Evolutionary conservation across 2,113 vertebrate species (phyloP), one percentile per base, ranked within the genome.

Genomic region (Casuarius casuarius): DNA sequence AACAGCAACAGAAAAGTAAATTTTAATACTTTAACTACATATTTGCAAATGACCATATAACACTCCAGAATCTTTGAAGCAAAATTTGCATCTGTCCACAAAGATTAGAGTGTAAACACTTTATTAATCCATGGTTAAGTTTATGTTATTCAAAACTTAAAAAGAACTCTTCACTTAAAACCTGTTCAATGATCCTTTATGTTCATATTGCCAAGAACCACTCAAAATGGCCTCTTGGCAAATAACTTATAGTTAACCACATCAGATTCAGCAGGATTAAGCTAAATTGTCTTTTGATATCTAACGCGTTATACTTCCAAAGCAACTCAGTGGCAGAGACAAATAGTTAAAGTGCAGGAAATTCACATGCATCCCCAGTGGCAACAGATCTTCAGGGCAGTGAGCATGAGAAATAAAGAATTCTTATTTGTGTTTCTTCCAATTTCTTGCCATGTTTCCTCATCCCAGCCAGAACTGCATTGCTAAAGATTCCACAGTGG

Each of bases 401-500:
- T 66, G 38, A 97, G 95, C 91, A 97, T 87, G 91, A 80, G 95
- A 97, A 98, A 97, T 93, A 98, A 95, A 97, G 94, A 96, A 98
- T 97, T 98, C 86, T 75, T 97, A 90, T 96, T 98, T 97, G 95
- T 97, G 93, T 95, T 93, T 97, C 82, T 97, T 98, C 97, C 97
- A 98, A 89, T 97, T 97, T 97, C 93, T 97, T 87, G 75, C 97
- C 96, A 91, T 97, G 92, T 98, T 98, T 98, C 97, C 95, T 97
- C 92, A 97, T 97, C 97, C 91, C 95, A 97, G 96, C 92, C 96
- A 97, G 94, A 97, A 97, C 2, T 92, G 83, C 96, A 93, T 97
- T 98, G 96, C 96, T 98, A 97, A 98, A 98, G 97, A 98, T 98
- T 98, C 97, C 96, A 94, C 95, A 96, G 96, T 97, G 97, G 96